Conservation (phyloP, 2,888 invertebrate species). For the Ophioninae sp. region DNA sequence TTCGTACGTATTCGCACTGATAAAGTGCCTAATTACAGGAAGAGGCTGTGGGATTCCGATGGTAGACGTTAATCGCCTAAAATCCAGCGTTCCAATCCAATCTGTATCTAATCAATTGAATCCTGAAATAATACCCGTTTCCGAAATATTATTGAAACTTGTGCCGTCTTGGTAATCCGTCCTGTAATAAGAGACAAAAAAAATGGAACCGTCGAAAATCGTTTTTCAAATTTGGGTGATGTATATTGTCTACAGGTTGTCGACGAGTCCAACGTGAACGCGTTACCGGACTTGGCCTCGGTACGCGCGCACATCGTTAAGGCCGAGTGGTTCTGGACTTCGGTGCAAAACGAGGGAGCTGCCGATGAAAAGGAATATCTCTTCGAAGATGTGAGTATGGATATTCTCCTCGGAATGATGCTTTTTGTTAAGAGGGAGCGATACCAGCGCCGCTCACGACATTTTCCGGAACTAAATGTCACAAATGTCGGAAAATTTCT, state of each 20-base stretch:
- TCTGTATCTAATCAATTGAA: conserved; percentile 32
- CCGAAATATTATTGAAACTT: conserved; percentile 26
- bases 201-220: not conserved
- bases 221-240: conserved; percentile 11
- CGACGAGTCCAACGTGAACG: conserved; percentile 89
- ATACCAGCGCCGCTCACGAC: too few species aligned
- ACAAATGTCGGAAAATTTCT: too few species aligned
- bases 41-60: not conserved
- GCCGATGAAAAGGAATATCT: conserved; percentile 95
- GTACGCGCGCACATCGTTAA: conserved; percentile 89
- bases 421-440: not conserved
- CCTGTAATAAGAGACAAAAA: conserved; percentile 14
- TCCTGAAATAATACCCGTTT: conserved; percentile 9
- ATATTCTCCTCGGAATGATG: not conserved
- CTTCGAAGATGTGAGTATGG: conserved; percentile 89
- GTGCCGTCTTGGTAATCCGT: conserved; percentile 52
- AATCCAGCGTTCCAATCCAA: not conserved
- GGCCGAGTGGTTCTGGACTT: conserved; percentile 99
- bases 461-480: too few species aligned
- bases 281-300: conserved; percentile 87
- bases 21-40: not conserved
- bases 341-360: conserved; percentile 96
- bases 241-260: conserved; percentile 86
- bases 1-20: not conserved
- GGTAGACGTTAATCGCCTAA: not conserved